These are phyloP conservation scores for Heliothis peltigera DNA, from an alignment of 2,888 invertebrate species.

Conservation along the genomic window DNA sequence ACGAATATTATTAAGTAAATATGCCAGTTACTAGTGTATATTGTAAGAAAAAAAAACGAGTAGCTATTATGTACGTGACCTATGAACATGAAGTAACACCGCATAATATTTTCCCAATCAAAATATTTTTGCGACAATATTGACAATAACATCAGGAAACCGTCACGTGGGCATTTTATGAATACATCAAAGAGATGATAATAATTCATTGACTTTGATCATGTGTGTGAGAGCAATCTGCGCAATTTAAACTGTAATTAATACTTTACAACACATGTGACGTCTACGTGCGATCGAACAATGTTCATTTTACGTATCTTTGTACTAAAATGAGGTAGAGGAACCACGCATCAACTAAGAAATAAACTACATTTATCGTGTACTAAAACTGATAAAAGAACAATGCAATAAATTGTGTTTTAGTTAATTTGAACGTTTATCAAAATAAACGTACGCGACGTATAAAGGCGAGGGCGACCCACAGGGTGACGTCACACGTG, in stretches of 20 bases:
- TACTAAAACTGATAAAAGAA: conserved; percentile 49
- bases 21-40: conserved; percentile 13
- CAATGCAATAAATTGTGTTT: conserved; percentile 42
- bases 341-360: conserved; percentile 16
- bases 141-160: conserved; percentile 33
- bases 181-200: conserved; percentile 35
- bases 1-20: conserved; percentile 28
- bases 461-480: conserved; percentile 18
- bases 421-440: conserved; percentile 44
- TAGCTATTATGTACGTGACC: conserved; percentile 37
- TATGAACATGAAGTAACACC: conserved; percentile 18
- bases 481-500: conserved; percentile 49
- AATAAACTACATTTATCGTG: conserved; percentile 34
- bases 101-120: conserved; percentile 39
- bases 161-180: conserved; percentile 21
- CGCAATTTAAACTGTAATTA: conserved; percentile 50
- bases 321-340: conserved; percentile 1
- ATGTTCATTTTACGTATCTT: conserved; percentile 21
- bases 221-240: conserved; percentile 42
- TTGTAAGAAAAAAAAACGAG: conserved; percentile 25
- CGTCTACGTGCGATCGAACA: conserved; percentile 18
- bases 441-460: conserved; percentile 33
- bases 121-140: conserved; percentile 25
- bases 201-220: conserved; percentile 49
- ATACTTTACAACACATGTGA: conserved; percentile 34